Evolutionary conservation across 2,888 invertebrate genomes (phyloP).

Genomic region (Phrixothrix hirtus): DNA sequence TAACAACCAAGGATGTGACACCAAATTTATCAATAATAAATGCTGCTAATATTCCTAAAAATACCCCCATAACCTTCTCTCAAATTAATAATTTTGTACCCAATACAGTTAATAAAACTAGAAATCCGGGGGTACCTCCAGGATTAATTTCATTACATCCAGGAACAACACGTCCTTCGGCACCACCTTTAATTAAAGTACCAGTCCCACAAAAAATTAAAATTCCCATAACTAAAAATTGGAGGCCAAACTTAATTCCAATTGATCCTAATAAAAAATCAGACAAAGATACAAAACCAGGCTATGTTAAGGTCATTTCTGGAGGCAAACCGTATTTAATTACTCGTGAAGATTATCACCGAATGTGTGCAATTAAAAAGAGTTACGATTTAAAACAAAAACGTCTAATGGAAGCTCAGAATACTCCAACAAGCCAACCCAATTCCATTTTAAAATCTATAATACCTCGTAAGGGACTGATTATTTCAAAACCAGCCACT

Average conservation of each 20-base stretch:
- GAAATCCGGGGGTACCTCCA: constrained; percentile 44
- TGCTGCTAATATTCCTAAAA: constrained; percentile 50
- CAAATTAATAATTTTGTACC: constrained; percentile 46
- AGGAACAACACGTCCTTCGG: constrained; percentile 45
- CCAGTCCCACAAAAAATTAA: constrained; percentile 55
- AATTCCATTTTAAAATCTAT: constrained; percentile 45
- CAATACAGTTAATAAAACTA: constrained; percentile 22
- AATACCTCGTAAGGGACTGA: constrained; percentile 43
- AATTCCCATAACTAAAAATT: constrained; percentile 65
- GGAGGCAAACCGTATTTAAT: constrained; percentile 80
- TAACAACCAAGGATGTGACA: constrained; percentile 35
- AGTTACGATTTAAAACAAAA: constrained; percentile 59
- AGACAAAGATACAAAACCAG: constrained; percentile 55
- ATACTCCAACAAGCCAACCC: constrained; percentile 34
- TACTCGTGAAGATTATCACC: constrained; percentile 77
- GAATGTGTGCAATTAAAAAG: constrained; percentile 73
- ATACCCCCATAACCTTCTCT: constrained; percentile 51
- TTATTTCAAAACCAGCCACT: constrained; percentile 39
- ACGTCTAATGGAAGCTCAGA: constrained; percentile 64
- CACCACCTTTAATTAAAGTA: constrained; percentile 43
- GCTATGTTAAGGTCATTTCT: constrained; percentile 73
- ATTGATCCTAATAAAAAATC: constrained; percentile 55
- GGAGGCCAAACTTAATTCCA: constrained; percentile 74
- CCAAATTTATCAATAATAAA: constrained; percentile 39
- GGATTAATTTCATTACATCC: constrained; percentile 53